Base-by-base conservation (phyloP, 2,113 vertebrate species). In the Microcebus jonahi region DNA sequence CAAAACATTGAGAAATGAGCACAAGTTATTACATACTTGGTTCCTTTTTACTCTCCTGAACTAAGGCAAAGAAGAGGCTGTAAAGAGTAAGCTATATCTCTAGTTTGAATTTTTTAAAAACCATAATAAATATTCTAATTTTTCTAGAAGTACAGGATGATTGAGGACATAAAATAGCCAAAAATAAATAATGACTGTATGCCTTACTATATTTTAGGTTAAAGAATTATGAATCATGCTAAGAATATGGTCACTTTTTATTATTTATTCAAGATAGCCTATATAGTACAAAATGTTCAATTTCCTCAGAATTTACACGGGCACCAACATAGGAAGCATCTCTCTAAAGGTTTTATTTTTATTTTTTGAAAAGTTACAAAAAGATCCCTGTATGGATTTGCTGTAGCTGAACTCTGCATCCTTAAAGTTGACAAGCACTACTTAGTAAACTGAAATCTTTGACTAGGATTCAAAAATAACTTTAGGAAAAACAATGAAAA, bases 211-310 rank as follows among this genome's bases (percentile, higher is more conserved):
- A 75, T 55, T 90, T 88, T 77, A 90, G 27, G 71, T 61, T 89
- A 70, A 82, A 86, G 57, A 88, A 89, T 50, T 68, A 93, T 9
- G 18, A 96, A 63, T 94, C 59, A 92, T 57, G 45, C 11, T 57
- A 97, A 77, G 27, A 95, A 95, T 67, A 21, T 88, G 36, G 34
- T 50, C 45, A 36, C 13, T 67, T 94, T 80, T 91, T 81, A 63
- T 63, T 91, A 21, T 85, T 45, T 75, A 80, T 61, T 82, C 53
- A 95, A 68, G 36, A 85, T 7, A 88, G 67, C 29, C 76, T 83
- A 81, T 50, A 71, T 29, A 39, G 23, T n/a, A 82, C 25, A 82
- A 70, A 92, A 76, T 63, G 29, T 6, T 75, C 83, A 83, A 93
- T 55, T 87, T 91, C 34, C 50, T 61, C n/a, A 96, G 57, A 96